These are phyloP conservation scores for Drosophila ambigua DNA, from an alignment of 1,140 invertebrate species.

Conservation along the genomic window DNA sequence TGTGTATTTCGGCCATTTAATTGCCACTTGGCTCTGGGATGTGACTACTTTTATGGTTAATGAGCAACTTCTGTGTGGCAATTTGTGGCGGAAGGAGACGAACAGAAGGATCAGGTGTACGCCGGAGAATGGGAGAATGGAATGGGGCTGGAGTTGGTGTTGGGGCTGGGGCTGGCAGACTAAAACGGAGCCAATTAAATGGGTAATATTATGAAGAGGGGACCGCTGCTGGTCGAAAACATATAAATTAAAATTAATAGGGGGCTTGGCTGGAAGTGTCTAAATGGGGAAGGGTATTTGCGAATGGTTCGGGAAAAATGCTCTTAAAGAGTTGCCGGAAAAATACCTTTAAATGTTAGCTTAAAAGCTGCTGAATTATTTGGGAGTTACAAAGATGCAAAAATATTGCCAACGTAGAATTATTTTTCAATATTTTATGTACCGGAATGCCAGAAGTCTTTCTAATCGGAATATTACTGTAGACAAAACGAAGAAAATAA, in stretches of 20 bases:
- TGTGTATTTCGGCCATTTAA: conserved; percentile 75
- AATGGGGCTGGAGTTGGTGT: background rate
- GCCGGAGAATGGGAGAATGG: background rate
- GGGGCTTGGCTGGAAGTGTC: background rate
- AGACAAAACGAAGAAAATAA: too few relatives aligned
- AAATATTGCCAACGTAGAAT: too few relatives aligned
- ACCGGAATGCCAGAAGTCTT: too few relatives aligned
- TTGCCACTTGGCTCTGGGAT: conserved; percentile 71
- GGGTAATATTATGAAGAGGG: conserved; percentile 27
- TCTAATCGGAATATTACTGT: too few relatives aligned
- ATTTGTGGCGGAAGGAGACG: conserved; percentile 33
- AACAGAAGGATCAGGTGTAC: conserved; percentile 56
- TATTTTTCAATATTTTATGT: too few relatives aligned
- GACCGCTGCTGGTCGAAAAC: conserved; percentile 18
- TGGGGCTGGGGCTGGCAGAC: background rate
- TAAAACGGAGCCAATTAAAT: conserved; percentile 60
- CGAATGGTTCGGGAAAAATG: background rate
- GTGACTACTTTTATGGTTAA: conserved; percentile 79
- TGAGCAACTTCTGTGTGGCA: conserved; percentile 60
- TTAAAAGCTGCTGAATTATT: too few relatives aligned
- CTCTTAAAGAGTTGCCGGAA: too few relatives aligned
- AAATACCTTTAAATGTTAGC: too few relatives aligned
- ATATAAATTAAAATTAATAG: conserved; percentile 65
- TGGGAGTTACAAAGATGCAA: too few relatives aligned
- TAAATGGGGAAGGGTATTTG: background rate